Percentiles rank a stretch among this genome's conserved stretches.
phyloP scores from a whole-genome alignment of 2,888 invertebrate species.

The Stenodera caucasica region DNA sequence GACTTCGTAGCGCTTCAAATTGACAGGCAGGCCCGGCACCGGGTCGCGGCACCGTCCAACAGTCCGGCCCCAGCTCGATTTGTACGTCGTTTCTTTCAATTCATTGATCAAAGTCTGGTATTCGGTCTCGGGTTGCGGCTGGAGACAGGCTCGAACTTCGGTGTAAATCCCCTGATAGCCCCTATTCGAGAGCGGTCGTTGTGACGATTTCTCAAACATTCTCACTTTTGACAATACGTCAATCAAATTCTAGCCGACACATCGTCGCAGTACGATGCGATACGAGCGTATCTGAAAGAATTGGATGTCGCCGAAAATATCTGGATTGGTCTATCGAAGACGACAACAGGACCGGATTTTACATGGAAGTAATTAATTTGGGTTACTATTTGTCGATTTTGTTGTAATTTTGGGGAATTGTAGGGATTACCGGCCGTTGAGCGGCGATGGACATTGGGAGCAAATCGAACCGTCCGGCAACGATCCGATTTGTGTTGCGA shows the following conservation, averaged over 20 bases:
- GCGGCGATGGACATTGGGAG: slow-evolving; percentile 73
- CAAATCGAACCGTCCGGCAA: slow-evolving; percentile 64
- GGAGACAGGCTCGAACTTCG: slow-evolving; percentile 41
- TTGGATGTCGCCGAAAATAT: slow-evolving; percentile 75
- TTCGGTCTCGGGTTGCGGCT: slow-evolving; percentile 51
- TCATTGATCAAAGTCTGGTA: slow-evolving; percentile 57
- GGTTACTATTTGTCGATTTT: slow-evolving; percentile 18
- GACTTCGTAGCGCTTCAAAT: slow-evolving; percentile 50
- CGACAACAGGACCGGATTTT: slow-evolving; percentile 70
- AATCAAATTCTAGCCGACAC: slow-evolving; percentile 66
- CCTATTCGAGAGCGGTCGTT: slow-evolving; percentile 6
- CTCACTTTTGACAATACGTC: neutral
- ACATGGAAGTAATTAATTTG: slow-evolving; percentile 72
- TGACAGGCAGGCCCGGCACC: slow-evolving; percentile 53
- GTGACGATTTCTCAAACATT: slow-evolving; percentile 15
- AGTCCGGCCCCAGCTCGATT: slow-evolving; percentile 56
- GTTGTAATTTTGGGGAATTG: neutral
- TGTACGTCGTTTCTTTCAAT: slow-evolving; percentile 56
- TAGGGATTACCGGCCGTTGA: slow-evolving; percentile 65
- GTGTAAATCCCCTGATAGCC: slow-evolving; percentile 15
- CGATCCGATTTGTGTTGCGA: slow-evolving; percentile 70
- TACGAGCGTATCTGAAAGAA: slow-evolving; percentile 75
- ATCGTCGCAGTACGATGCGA: slow-evolving; percentile 76
- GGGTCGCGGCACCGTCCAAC: slow-evolving; percentile 55
- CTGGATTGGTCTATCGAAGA: slow-evolving; percentile 78